Evolutionary conservation across 2,113 vertebrate species (phyloP).

Genomic region (Chauna torquata): DNA sequence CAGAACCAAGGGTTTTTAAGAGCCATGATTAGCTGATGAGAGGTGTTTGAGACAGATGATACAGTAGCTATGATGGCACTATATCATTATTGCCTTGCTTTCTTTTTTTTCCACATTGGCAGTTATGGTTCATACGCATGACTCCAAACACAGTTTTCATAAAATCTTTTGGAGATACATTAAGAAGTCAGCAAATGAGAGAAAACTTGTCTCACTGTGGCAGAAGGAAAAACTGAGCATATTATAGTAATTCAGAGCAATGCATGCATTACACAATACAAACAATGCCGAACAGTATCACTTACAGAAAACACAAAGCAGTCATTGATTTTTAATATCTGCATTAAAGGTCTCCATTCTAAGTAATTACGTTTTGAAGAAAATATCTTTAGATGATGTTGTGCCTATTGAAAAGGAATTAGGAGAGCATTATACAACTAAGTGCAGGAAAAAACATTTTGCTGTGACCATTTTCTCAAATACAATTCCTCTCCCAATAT

Average conservation of each 20-base stretch:
- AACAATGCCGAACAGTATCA: constrained; percentile 24
- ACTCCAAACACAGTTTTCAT: neutral
- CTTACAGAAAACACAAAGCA: constrained; percentile 51
- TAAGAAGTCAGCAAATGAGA: constrained; percentile 24
- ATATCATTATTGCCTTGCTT: neutral
- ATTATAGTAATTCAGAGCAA: constrained; percentile 24
- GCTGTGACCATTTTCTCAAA: neutral
- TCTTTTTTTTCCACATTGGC: neutral
- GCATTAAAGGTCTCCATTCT: constrained; percentile 39
- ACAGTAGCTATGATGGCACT: neutral
- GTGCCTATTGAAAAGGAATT: constrained; percentile 61
- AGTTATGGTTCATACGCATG: neutral
- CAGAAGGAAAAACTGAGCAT: neutral
- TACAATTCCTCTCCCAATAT: neutral
- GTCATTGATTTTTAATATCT: constrained; percentile 64
- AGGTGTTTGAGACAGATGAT: constrained; percentile 19
- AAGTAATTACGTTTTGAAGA: constrained; percentile 61
- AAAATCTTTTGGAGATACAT: constrained; percentile 12
- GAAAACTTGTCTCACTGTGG: constrained; percentile 4
- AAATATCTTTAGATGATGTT: constrained; percentile 32
- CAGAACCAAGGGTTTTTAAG: constrained; percentile 10
- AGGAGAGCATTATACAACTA: constrained; percentile 62
- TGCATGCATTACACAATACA: constrained; percentile 4
- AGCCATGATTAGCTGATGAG: constrained; percentile 45
- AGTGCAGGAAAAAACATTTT: constrained; percentile 24